Conservation (phyloP, 1,140 invertebrate species). For the Galleria mellonella region DNA sequence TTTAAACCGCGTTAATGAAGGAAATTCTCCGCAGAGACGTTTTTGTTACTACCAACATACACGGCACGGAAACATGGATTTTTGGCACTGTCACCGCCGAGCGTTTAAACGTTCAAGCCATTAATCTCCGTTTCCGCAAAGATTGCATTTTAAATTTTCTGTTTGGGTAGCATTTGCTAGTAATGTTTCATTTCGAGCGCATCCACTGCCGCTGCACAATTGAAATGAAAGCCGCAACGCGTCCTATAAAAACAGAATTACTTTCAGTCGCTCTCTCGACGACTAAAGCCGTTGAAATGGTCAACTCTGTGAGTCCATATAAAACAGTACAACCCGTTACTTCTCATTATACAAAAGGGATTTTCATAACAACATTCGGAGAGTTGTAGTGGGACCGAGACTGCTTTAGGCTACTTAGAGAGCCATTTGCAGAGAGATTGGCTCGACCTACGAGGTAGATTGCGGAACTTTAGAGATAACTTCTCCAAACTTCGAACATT, state of each 20-base stretch:
- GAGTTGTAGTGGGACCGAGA: conserved; percentile 34
- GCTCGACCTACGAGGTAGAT: conserved; percentile 63
- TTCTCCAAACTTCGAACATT: conserved; percentile 66
- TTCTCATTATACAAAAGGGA: conserved; percentile 33
- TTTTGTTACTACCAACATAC: conserved; percentile 38
- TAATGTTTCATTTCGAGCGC: conserved; percentile 39
- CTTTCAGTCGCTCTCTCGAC: conserved; percentile 3
- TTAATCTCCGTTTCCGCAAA: conserved; percentile 59
- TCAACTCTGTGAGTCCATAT: conserved; percentile 12
- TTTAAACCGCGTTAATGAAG: conserved; percentile 51
- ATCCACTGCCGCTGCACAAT: conserved; percentile 21
- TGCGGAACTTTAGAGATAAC: conserved; percentile 67
- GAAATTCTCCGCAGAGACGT: conserved; percentile 40
- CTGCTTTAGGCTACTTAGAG: conserved; percentile 57
- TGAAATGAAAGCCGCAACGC: conserved; percentile 28
- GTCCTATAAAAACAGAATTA: conserved; percentile 17
- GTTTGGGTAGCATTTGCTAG: conserved; percentile 51
- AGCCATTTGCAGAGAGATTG: conserved; percentile 59
- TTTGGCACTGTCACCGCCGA: conserved; percentile 47
- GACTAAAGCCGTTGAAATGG: conserved; percentile 8
- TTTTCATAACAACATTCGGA: conserved; percentile 40
- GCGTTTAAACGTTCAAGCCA: conserved; percentile 51
- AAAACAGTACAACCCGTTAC: conserved; percentile 20
- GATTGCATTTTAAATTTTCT: conserved; percentile 65
- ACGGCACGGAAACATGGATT: conserved; percentile 23